These are phyloP conservation scores for Aromia moschata DNA, from an alignment of 2,888 invertebrate species.

Conservation along the genomic window DNA sequence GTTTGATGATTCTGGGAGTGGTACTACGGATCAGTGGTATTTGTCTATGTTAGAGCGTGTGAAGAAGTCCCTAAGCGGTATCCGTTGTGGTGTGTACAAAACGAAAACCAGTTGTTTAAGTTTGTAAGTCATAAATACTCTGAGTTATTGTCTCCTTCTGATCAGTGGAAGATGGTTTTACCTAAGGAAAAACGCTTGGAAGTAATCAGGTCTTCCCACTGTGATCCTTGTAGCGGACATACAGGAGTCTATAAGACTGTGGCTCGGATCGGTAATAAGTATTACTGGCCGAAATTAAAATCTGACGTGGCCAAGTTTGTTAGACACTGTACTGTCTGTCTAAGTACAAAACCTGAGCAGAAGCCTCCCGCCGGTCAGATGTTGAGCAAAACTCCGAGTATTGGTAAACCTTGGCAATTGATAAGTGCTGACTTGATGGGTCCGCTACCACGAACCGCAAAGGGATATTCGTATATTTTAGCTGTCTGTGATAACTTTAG, in stretches of 20 bases:
- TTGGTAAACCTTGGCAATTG: conserved; percentile 31
- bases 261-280: not conserved
- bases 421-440: conserved; percentile 36
- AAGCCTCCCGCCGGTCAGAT: conserved; percentile 26
- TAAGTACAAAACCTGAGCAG: conserved; percentile 20
- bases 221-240: not conserved
- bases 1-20: too few relatives aligned
- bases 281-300: conserved; percentile 10
- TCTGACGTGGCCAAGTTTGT: not conserved
- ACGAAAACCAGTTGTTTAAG: not conserved
- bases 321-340: conserved; percentile 3
- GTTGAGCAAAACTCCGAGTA: conserved; percentile 4
- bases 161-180: not conserved
- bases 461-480: conserved; percentile 35
- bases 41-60: conserved; percentile 20
- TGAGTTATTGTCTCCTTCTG: not conserved
- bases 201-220: not conserved
- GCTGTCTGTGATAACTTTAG: conserved; percentile 39
- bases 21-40: conserved; percentile 37
- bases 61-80: not conserved
- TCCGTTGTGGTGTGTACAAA: not conserved
- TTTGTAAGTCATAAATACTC: not conserved
- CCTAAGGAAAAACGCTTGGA: conserved; percentile 4
- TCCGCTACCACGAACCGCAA: conserved; percentile 28
- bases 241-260: not conserved